Conservation (phyloP, 2,888 invertebrate genomes). For the Diaprepes abbreviatus region DNA sequence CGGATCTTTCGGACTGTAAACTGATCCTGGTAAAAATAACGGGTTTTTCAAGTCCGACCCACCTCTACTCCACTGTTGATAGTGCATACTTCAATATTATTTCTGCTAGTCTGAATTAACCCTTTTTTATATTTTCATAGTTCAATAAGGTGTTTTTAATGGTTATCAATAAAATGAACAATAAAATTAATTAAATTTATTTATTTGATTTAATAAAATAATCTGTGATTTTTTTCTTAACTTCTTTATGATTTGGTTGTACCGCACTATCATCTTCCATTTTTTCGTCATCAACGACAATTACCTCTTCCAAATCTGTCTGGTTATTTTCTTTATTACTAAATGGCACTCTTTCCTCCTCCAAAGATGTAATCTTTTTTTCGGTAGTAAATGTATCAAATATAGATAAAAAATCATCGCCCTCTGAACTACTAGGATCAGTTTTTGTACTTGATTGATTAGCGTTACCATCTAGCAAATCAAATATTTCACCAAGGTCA, state of each 20-base stretch:
- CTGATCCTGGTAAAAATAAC: too few relatives aligned
- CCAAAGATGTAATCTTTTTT: slow-evolving; percentile 48
- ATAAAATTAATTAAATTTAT: not conserved
- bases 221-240: slow-evolving; percentile 57
- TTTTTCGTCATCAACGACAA: slow-evolving; percentile 42
- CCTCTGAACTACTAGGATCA: slow-evolving; percentile 34
- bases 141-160: too few relatives aligned
- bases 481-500: slow-evolving; percentile 47
- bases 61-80: too few relatives aligned
- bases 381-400: slow-evolving; percentile 47
- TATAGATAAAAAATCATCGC: slow-evolving; percentile 21
- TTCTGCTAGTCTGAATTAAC: too few relatives aligned
- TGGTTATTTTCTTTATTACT: slow-evolving; percentile 1
- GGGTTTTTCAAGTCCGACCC: too few relatives aligned
- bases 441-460: slow-evolving; percentile 35
- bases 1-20: too few relatives aligned
- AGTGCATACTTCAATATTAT: too few relatives aligned
- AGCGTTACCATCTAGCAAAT: slow-evolving; percentile 58
- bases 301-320: slow-evolving; percentile 47
- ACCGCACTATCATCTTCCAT: slow-evolving; percentile 36
- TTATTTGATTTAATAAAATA: slow-evolving; percentile 53
- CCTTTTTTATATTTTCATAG: too few relatives aligned
- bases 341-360: not conserved
- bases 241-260: slow-evolving; percentile 25
- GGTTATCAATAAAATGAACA: too few relatives aligned